phyloP scores from a whole-genome alignment of 2,797 vertebrate genomes.

The Chelon auratus region DNA sequence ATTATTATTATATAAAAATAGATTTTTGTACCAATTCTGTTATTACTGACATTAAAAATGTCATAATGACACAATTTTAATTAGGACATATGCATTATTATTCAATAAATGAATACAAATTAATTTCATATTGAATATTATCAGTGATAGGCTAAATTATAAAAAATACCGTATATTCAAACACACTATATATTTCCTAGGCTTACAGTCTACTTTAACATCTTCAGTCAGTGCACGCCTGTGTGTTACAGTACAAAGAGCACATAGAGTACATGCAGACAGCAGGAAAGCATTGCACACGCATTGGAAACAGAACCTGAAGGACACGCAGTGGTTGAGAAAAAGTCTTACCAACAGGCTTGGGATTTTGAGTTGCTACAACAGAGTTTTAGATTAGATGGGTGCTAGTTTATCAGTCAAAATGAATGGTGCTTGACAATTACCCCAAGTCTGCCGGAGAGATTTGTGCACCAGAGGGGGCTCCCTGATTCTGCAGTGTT shows the following conservation, averaged over 20 bases:
- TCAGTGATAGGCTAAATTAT: slow-evolving; percentile 17
- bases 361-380: slow-evolving; percentile 1
- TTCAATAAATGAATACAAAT: slow-evolving; percentile 29
- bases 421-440: not conserved
- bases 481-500: slow-evolving; percentile 61
- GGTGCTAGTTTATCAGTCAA: not conserved
- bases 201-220: slow-evolving; percentile 9
- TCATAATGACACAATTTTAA: slow-evolving; percentile 5
- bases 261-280: slow-evolving; percentile 45
- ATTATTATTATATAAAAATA: slow-evolving; percentile 21
- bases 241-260: slow-evolving; percentile 40
- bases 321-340: slow-evolving; percentile 40
- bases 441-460: slow-evolving; percentile 24
- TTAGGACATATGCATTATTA: slow-evolving; percentile 20
- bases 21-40: slow-evolving; percentile 15
- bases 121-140: slow-evolving; percentile 20
- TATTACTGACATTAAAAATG: slow-evolving; percentile 5
- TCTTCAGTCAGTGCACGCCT: slow-evolving; percentile 6
- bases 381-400: not conserved
- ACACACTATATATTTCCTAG: not conserved
- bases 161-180: slow-evolving; percentile 25
- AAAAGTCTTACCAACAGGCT: slow-evolving; percentile 37
- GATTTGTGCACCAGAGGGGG: slow-evolving; percentile 34
- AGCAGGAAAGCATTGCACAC: slow-evolving; percentile 40
- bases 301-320: slow-evolving; percentile 46